Evolutionary conservation across 2,888 invertebrate species (phyloP), one percentile per base, ranked within the genome.

Genomic region (Drosophila mulleri): DNA sequence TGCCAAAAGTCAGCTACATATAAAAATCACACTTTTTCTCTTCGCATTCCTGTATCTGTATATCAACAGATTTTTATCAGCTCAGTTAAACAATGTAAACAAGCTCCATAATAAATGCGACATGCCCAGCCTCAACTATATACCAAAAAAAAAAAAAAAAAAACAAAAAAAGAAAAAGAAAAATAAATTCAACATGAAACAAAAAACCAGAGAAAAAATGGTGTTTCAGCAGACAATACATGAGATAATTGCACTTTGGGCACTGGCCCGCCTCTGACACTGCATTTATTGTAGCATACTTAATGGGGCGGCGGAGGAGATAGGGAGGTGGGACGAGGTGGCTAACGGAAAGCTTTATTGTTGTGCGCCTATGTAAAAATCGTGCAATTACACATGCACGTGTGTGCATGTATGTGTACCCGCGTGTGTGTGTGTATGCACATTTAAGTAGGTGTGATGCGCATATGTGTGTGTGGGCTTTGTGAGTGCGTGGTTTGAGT

Each of bases 181-280:
- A 50, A 64, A 67, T 59, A 58, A 61, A 66, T 39, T 58, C 60
- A 32, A 50, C 50, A 50, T 50, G 56, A 53, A 37, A 20, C 45
- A 54, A 54, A 52, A 53, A 60, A 47, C 11, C 14, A 6, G 2
- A 50, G 50, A 48, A 61, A 60, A 48, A 60, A 47, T 66, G 80
- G 73, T 84, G 74, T 89, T 74, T 57, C 75, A 62, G 82, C 83
- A 89, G 88, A 88, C 88, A 90, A 88, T 88, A 80, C 90, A 88
- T 78, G 83, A 80, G 90, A 89, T 88, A 90, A 88, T 88, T 88
- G 90, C 88, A 88, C 89, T 90, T 90, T 90, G 88, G 90, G 89
- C 88, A 84, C 60, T 67, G 54, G 78, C 71, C 78, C 86, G 76
- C 75, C 87, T 83, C 83, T 88, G 89, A 89, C 89, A 89, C 80